A percentile compares a stretch with the other conserved stretches of the same genome.
Evolutionary conservation across 2,888 invertebrate genomes (phyloP).

Genomic region (Patella caerulea): DNA sequence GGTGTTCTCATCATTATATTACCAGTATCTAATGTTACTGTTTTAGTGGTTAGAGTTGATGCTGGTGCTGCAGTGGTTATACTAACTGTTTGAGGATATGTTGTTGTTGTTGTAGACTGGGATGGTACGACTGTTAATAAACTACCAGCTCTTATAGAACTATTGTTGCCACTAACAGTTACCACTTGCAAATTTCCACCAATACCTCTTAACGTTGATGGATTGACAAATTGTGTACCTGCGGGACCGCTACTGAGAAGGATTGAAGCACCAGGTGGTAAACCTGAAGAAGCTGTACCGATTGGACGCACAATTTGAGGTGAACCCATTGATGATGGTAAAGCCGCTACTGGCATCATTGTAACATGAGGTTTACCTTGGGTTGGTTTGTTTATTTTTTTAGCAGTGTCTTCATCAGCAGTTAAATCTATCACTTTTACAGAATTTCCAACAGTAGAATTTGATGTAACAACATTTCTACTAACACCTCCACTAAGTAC

Average conservation of each 20-base stretch:
- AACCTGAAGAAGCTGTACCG: conserved; percentile 22
- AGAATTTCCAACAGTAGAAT: not conserved
- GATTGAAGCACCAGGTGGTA: conserved; percentile 34
- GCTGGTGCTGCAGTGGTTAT: conserved; percentile 21
- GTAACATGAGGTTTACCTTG: conserved; percentile 24
- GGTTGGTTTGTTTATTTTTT: conserved; percentile 12
- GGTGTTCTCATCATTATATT: conserved; percentile 9
- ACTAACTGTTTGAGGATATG: conserved; percentile 16
- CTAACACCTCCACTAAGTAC: conserved; percentile 16
- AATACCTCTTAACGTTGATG: conserved; percentile 28
- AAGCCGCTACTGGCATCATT: conserved; percentile 16
- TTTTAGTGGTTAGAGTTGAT: conserved; percentile 15
- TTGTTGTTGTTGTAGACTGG: conserved; percentile 14
- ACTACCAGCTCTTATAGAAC: conserved; percentile 48
- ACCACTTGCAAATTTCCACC: conserved; percentile 26
- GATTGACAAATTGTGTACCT: conserved; percentile 35
- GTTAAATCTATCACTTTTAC: conserved; percentile 60
- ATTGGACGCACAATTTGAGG: conserved; percentile 36
- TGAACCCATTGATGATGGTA: conserved; percentile 19
- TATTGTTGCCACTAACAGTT: conserved; percentile 30
- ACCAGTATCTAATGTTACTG: not conserved
- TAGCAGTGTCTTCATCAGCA: conserved; percentile 50
- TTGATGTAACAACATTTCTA: conserved; percentile 14
- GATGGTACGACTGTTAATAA: conserved; percentile 37
- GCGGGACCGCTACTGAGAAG: conserved; percentile 38